Evolutionary conservation across 2,797 vertebrate species (phyloP), one percentile per base, ranked within the genome.

Genomic region (Selene dorsalis): DNA sequence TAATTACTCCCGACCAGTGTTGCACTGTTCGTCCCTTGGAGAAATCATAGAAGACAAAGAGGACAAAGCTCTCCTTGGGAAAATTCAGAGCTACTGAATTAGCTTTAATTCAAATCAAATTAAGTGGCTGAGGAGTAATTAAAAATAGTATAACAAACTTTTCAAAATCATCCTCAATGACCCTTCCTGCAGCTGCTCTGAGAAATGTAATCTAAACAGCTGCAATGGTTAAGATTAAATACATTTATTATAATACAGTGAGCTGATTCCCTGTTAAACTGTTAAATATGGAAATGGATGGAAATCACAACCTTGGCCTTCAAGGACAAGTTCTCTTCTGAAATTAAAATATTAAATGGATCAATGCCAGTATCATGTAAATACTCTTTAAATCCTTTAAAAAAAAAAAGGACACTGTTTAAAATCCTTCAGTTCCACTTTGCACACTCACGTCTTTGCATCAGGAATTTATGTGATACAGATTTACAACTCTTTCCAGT

Each of bases 61-160:
- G 59, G 47, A 50, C 57, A 24, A 16, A 22, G 16, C 39, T 75
- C 30, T 50, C 55, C 63, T 24, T 69, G 43, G 39, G 30, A 50
- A 60, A 9, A 26, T 13, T 64, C 4, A 20, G 30, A 47, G 17
- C 28, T 30, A 67, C 8, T 72, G 9, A 70, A 69, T 83, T 57
- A 50, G 24, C 16, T 68, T 48, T 5, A 32, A 70, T 66, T 79
- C 4, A 60, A 73, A 75, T 73, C 13, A 58, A 63, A 64, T 55
- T 2, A 74, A 38, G 38, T 24, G n/a, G 3, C 20, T 41, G 0
- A 13, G 12, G 4, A 45, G 30, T 72, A 58, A 73, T 76, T 76
- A 58, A 79, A 57, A 64, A 41, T 11, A 64, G 14, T 20, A 1
- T 2, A 60, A 35, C 10, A 0, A 47, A 53, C 50, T 38, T 57